These are phyloP conservation scores for Helicolenus hilgendorfi DNA, from an alignment of 2,797 vertebrate species.

Conservation along the genomic window DNA sequence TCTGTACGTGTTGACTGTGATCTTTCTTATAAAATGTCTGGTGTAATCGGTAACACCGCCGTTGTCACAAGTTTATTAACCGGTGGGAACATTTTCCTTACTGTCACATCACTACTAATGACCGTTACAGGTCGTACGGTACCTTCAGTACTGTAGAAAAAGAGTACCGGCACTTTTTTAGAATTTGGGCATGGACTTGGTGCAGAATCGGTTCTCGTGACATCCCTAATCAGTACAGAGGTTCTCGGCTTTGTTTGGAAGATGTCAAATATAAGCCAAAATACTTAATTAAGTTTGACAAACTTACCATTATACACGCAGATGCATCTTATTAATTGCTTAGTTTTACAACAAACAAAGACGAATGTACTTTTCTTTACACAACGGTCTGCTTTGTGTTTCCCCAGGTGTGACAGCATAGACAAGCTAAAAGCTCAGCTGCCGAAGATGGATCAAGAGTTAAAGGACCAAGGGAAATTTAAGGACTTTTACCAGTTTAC, in stretches of 20 bases:
- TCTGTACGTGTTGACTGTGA: too few species aligned
- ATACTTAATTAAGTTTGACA: not conserved
- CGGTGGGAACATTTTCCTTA: too few species aligned
- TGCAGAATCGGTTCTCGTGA: too few species aligned
- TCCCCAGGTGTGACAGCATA: constrained; percentile 96
- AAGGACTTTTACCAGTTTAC: constrained; percentile 99
- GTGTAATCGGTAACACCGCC: too few species aligned
- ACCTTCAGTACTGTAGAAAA: too few species aligned
- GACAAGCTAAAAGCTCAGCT: constrained; percentile 98
- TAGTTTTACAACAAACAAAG: not conserved
- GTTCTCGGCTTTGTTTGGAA: not conserved
- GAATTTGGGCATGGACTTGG: too few species aligned
- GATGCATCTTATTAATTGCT: not conserved
- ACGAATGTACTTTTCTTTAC: too few species aligned
- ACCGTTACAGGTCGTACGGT: too few species aligned
- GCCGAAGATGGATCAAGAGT: constrained; percentile 99
- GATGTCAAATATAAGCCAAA: not conserved
- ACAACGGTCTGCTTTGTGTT: constrained; percentile 34
- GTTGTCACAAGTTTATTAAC: too few species aligned
- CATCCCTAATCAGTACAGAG: not conserved
- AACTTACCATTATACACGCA: not conserved
- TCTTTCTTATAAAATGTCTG: too few species aligned
- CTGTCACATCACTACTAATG: too few species aligned
- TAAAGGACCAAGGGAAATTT: constrained; percentile 98
- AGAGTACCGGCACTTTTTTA: too few species aligned